Conservation (phyloP, 2,797 vertebrate genomes). For the Myioborus melanocephalus region DNA sequence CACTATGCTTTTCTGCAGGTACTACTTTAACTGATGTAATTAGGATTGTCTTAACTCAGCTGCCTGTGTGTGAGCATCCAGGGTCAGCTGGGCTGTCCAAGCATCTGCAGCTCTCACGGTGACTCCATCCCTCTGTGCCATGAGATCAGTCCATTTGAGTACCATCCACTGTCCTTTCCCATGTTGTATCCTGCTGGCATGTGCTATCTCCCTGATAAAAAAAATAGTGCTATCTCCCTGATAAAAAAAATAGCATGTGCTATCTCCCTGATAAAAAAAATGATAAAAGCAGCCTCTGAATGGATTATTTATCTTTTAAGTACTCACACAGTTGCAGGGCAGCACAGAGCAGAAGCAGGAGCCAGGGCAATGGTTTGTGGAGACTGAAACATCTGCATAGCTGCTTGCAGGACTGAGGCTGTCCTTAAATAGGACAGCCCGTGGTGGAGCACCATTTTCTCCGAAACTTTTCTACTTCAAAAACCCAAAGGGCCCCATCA, state of each 20-base stretch:
- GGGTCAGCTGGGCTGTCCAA: neutral
- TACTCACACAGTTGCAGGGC: neutral
- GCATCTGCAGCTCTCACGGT: accelerated
- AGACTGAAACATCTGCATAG: accelerated
- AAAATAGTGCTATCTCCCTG: neutral
- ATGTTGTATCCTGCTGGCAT: neutral
- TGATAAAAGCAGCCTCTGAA: neutral
- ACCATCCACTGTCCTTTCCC: neutral
- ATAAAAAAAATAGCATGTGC: neutral
- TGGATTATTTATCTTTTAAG: neutral
- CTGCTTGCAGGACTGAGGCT: neutral
- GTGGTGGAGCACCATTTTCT: accelerated
- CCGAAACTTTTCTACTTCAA: neutral
- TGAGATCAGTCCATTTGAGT: neutral
- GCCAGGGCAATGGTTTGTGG: neutral
- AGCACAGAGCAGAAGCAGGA: accelerated
- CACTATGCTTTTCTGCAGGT: neutral
- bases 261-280: neutral
- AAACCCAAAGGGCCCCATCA: neutral
- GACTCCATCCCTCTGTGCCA: neutral
- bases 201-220: neutral
- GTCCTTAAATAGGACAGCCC: accelerated
- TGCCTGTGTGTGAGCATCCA: neutral
- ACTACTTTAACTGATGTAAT: neutral
- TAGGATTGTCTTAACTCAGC: neutral